Conservation (phyloP, 1,140 invertebrate species). For the Nasonia vitripennis region DNA sequence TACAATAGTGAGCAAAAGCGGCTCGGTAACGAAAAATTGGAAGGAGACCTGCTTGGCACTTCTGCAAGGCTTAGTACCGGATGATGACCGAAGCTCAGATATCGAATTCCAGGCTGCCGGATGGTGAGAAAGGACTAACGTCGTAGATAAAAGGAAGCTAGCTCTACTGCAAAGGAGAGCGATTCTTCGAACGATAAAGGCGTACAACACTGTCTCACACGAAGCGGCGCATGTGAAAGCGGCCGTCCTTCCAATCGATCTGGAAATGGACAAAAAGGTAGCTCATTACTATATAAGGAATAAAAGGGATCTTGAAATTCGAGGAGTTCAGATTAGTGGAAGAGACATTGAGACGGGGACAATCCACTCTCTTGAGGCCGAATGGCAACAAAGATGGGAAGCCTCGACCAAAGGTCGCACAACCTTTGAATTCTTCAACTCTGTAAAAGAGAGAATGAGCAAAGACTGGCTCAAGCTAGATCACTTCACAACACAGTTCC, state of each 20-base stretch:
- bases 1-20: neutral
- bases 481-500: neutral
- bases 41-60: neutral
- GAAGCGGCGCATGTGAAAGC: conserved; percentile 47
- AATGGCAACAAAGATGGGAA: conserved; percentile 7
- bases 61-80: neutral
- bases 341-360: neutral
- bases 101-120: conserved; percentile 33
- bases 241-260: conserved; percentile 44
- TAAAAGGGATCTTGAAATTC: neutral
- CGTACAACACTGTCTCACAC: conserved; percentile 57
- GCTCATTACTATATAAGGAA: conserved; percentile 31
- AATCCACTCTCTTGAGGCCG: too few species aligned
- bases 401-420: neutral
- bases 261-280: neutral
- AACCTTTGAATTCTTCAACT: neutral
- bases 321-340: neutral
- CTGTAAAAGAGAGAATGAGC: neutral
- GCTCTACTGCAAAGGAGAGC: conserved; percentile 52
- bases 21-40: neutral
- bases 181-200: conserved; percentile 53
- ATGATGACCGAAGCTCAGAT: neutral
- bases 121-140: conserved; percentile 53
- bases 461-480: neutral
- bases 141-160: neutral